Evolutionary conservation across 2,888 invertebrate genomes (phyloP).

Genomic region (Diadegma fenestrale): DNA sequence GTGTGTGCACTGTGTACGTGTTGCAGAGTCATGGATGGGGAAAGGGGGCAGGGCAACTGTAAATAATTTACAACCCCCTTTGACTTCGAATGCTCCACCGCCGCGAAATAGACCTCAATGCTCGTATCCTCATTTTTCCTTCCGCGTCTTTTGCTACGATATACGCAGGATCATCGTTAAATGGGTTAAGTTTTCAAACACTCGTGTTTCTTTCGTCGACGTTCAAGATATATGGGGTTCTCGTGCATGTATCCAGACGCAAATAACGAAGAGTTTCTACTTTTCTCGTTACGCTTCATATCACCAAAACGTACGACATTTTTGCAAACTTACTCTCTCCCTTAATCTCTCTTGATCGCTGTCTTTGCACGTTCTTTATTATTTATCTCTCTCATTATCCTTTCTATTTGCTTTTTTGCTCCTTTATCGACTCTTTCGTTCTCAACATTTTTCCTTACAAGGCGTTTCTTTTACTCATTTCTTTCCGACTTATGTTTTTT

Average conservation of each 20-base stretch:
- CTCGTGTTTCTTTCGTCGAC: neutral
- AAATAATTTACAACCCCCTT: slow-evolving; percentile 14
- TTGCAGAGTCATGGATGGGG: neutral
- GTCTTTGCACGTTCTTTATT: neutral
- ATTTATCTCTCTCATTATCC: neutral
- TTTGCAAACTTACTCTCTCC: neutral
- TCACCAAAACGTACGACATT: slow-evolving; percentile 3
- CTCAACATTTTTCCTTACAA: neutral
- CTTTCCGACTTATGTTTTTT: neutral
- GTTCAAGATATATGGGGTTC: neutral
- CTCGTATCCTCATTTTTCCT: neutral
- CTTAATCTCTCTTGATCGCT: neutral
- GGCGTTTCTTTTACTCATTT: neutral
- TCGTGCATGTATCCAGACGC: neutral
- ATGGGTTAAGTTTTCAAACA: slow-evolving; percentile 6
- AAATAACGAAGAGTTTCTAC: slow-evolving; percentile 5
- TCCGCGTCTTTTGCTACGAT: neutral
- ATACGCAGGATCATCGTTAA: neutral
- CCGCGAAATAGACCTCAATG: neutral
- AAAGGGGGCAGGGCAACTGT: neutral
- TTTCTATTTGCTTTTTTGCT: neutral
- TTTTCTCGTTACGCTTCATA: slow-evolving; percentile 15
- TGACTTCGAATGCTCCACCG: neutral
- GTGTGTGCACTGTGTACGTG: neutral
- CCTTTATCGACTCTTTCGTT: neutral